Conservation (phyloP, 2,888 invertebrate genomes). For the Sinodicranocentrus sp. region DNA sequence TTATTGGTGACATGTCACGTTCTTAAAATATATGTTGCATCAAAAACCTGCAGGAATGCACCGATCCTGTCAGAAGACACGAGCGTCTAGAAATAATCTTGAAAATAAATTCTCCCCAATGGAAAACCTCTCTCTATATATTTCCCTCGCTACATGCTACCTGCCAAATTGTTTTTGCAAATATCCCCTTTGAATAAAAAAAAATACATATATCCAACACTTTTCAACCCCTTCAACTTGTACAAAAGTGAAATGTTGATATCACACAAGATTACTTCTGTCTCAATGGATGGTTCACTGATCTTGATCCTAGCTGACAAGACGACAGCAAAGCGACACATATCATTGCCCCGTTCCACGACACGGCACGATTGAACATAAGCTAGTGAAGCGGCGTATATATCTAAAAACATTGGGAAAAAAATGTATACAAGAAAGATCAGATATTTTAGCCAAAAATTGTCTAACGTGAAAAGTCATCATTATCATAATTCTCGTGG, state of each 20-base stretch:
- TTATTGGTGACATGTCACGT: constrained; percentile 18
- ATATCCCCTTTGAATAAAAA: neutral
- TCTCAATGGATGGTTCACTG: constrained; percentile 32
- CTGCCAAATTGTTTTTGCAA: constrained; percentile 21
- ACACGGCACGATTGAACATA: no score
- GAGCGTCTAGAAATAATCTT: constrained; percentile 1
- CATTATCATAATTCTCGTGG: constrained; percentile 15
- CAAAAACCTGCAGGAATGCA: neutral
- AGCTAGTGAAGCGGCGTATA: no score
- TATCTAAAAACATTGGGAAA: no score
- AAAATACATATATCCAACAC: no score
- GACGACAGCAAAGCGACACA: constrained; percentile 21
- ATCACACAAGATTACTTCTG: constrained; percentile 15
- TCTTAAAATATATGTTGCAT: constrained; percentile 10
- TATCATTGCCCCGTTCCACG: constrained; percentile 2
- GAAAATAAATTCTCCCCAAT: no score
- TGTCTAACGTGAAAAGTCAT: neutral
- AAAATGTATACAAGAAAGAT: no score
- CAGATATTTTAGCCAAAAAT: no score
- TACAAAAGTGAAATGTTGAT: constrained; percentile 10
- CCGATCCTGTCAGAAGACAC: constrained; percentile 21
- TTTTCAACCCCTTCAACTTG: neutral
- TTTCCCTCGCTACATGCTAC: constrained; percentile 1
- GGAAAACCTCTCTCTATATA: neutral
- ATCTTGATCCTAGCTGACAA: constrained; percentile 40